These are phyloP conservation scores for Urosaurus nigricauda DNA, from an alignment of 2,797 vertebrate genomes.

Conservation along the genomic window DNA sequence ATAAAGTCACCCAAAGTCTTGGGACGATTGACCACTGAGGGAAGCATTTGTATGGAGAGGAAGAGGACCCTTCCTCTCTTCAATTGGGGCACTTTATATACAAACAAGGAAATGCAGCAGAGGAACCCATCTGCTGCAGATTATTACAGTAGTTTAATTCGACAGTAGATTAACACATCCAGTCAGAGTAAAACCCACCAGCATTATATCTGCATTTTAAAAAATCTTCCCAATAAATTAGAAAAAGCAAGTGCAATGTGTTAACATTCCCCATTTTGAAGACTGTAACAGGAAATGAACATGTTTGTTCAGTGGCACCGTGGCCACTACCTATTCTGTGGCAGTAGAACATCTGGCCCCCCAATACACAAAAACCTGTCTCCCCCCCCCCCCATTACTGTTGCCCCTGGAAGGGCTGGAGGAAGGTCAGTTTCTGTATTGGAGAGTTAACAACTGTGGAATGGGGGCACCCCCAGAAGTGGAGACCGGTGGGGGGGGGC, in stretches of 20 bases:
- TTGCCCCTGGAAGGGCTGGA: not conserved
- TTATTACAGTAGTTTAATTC: no score
- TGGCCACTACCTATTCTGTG: slow-evolving; percentile 55
- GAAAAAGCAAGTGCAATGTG: slow-evolving; percentile 73
- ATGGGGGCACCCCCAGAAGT: not conserved
- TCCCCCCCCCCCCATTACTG: not conserved
- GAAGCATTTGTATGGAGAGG: slow-evolving; percentile 24
- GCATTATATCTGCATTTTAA: slow-evolving; percentile 64
- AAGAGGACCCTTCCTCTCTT: slow-evolving; percentile 54
- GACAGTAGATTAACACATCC: slow-evolving; percentile 61
- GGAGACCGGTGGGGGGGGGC: not conserved
- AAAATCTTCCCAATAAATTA: slow-evolving; percentile 70
- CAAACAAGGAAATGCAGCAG: slow-evolving; percentile 50
- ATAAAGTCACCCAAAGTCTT: slow-evolving; percentile 62
- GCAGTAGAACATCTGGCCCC: slow-evolving; percentile 73
- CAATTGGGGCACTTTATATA: slow-evolving; percentile 49
- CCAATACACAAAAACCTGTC: slow-evolving; percentile 37
- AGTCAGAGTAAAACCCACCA: slow-evolving; percentile 68
- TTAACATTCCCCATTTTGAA: slow-evolving; percentile 54
- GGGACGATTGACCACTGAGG: slow-evolving; percentile 38
- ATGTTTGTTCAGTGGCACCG: slow-evolving; percentile 63
- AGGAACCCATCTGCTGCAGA: slow-evolving; percentile 35
- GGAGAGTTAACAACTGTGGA: not conserved
- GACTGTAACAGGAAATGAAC: slow-evolving; percentile 48
- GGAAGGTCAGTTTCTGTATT: no score